A percentile compares a stretch with the other conserved stretches of the same genome.
These are phyloP conservation scores for Molossus molossus DNA, from an alignment of 2,797 vertebrate species.

Conservation along the genomic window DNA sequence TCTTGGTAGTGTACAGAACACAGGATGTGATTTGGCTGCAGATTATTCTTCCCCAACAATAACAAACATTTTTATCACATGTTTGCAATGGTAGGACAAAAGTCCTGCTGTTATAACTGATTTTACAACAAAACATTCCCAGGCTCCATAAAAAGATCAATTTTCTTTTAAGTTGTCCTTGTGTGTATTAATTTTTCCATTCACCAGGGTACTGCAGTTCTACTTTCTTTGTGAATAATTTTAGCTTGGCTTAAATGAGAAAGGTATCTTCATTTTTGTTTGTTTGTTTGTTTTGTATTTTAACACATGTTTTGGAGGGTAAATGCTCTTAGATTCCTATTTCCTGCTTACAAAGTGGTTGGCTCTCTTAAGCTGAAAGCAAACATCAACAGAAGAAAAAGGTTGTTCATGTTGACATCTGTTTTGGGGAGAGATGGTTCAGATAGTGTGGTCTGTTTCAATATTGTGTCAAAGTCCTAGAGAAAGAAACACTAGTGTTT, in stretches of 20 bases:
- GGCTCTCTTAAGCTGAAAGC: not conserved
- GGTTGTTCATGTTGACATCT: not conserved
- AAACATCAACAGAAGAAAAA: conserved; percentile 16
- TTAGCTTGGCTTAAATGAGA: conserved; percentile 65
- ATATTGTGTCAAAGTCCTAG: conserved; percentile 39
- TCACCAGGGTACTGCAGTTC: conserved; percentile 46
- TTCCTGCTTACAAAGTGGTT: conserved; percentile 60
- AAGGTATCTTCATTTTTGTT: conserved; percentile 6
- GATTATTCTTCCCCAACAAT: conserved; percentile 49
- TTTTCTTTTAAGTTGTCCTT: conserved; percentile 72
- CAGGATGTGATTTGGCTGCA: not conserved
- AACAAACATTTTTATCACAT: conserved; percentile 51
- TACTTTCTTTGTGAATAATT: conserved; percentile 64
- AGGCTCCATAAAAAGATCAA: conserved; percentile 12
- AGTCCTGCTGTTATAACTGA: conserved; percentile 50
- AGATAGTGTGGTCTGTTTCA: conserved; percentile 48
- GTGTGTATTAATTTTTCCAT: conserved; percentile 49
- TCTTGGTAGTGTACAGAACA: conserved; percentile 17
- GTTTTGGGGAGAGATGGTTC: conserved; percentile 52
- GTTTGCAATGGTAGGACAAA: conserved; percentile 16
- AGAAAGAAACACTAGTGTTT: conserved; percentile 53
- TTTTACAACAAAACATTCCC: conserved; percentile 54
- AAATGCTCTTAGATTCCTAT: conserved; percentile 47
- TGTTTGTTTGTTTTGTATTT: not conserved
- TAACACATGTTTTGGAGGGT: conserved; percentile 19